phyloP scores from a whole-genome alignment of 2,888 invertebrate species.

The Nemapogon koenigi region DNA sequence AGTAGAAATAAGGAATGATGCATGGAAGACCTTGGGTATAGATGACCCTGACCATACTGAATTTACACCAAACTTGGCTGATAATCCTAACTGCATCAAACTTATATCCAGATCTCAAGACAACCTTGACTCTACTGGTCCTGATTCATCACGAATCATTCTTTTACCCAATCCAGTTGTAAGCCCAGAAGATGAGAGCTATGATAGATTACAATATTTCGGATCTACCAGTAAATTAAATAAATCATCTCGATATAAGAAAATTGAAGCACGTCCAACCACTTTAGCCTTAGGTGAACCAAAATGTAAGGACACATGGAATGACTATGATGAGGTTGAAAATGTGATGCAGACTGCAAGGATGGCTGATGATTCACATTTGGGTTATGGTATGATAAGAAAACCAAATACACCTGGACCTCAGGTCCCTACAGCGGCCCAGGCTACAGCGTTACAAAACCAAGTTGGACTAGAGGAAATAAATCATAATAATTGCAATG shows the following conservation, averaged over 20 bases:
- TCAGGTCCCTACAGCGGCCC: conserved; percentile 57
- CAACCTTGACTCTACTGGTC: conserved; percentile 47
- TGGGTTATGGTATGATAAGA: conserved; percentile 80
- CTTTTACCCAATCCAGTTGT: conserved; percentile 54
- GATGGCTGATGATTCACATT: conserved; percentile 80
- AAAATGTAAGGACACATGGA: conserved; percentile 64
- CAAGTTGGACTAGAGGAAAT: conserved; percentile 57
- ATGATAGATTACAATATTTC: conserved; percentile 83
- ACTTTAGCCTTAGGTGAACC: conserved; percentile 49
- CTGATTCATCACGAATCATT: conserved; percentile 62
- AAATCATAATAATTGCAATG: conserved; percentile 75
- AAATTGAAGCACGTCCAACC: conserved; percentile 68
- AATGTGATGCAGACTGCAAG: conserved; percentile 73
- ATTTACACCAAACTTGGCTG: conserved; percentile 50
- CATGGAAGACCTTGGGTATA: conserved; percentile 82
- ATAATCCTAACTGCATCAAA: conserved; percentile 53
- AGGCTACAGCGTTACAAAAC: conserved; percentile 45
- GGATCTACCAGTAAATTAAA: conserved; percentile 75
- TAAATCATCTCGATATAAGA: conserved; percentile 71
- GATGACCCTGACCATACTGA: conserved; percentile 78
- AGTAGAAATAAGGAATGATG: conserved; percentile 78
- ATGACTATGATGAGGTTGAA: conserved; percentile 80
- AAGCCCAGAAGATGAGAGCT: conserved; percentile 67
- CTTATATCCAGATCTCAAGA: conserved; percentile 59
- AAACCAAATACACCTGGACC: conserved; percentile 67